Percentiles rank a stretch among this genome's conserved stretches.
phyloP scores from a whole-genome alignment of 2,888 invertebrate species.

The Agrotis exclamationis region DNA sequence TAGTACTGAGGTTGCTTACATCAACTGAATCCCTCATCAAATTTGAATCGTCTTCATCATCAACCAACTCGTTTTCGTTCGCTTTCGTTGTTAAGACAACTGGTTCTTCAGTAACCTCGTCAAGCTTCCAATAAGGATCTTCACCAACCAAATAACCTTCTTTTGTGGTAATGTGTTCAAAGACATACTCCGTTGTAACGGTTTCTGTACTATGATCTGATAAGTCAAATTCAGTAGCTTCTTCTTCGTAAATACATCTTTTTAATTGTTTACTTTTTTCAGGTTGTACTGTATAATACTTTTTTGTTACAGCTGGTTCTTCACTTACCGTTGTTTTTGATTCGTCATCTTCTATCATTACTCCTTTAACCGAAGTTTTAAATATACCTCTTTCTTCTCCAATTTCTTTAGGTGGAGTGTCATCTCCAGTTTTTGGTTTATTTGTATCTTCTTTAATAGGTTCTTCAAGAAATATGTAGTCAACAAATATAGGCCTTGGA shows the following conservation, averaged over 20 bases:
- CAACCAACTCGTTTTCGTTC: conserved; percentile 48
- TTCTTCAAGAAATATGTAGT: conserved; percentile 79
- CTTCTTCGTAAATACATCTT: conserved; percentile 21
- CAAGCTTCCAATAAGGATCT: not conserved
- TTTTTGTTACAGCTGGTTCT: conserved; percentile 48
- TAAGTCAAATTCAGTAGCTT: not conserved
- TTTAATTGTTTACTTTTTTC: conserved; percentile 11
- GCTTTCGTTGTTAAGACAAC: conserved; percentile 45
- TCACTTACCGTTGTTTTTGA: conserved; percentile 32
- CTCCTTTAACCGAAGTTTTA: conserved; percentile 27
- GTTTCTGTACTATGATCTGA: conserved; percentile 15
- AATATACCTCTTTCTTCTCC: not conserved
- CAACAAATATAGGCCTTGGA: conserved; percentile 68
- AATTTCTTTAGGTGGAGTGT: conserved; percentile 2
- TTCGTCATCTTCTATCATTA: conserved; percentile 28
- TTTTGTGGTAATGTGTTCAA: conserved; percentile 48
- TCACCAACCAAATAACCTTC: conserved; percentile 63
- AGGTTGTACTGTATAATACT: conserved; percentile 51
- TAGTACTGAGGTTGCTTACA: conserved; percentile 75
- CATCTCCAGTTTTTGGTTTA: conserved; percentile 17
- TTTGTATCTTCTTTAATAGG: conserved; percentile 43
- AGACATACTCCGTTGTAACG: not conserved
- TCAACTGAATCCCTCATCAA: conserved; percentile 75
- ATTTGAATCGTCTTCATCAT: conserved; percentile 56
- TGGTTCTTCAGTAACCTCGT: conserved; percentile 15